Conservation (phyloP, 2,113 vertebrate species). For the Sapajus apella region DNA sequence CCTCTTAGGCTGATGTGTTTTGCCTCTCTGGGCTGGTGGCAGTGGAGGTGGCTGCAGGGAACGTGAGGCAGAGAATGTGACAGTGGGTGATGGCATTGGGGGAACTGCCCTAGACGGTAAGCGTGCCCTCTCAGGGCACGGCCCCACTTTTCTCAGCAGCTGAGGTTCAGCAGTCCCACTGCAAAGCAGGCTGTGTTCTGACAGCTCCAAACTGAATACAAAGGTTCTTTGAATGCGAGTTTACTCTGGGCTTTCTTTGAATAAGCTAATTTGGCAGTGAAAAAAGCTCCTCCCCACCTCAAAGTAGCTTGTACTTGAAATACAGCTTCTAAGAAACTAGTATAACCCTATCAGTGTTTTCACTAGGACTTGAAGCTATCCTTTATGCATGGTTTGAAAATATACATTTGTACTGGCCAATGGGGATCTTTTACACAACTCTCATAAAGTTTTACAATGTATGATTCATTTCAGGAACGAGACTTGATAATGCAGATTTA, state of each 20-base stretch:
- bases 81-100: too few species aligned
- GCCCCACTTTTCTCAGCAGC: background rate
- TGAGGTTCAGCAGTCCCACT: background rate
- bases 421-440: constrained; percentile 66
- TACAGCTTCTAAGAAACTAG: background rate
- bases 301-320: constrained; percentile 45
- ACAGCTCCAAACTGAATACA: background rate
- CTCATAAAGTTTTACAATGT: constrained; percentile 58
- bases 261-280: constrained; percentile 42
- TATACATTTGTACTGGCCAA: constrained; percentile 52
- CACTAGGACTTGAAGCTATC: constrained; percentile 1
- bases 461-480: constrained; percentile 75
- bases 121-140: fast-evolving
- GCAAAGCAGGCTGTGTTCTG: background rate
- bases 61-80: background rate
- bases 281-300: background rate
- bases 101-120: fast-evolving
- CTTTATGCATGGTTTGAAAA: constrained; percentile 30
- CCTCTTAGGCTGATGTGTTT: background rate
- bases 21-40: background rate
- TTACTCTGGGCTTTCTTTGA: constrained; percentile 23
- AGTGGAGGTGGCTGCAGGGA: background rate
- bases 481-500: constrained; percentile 76
- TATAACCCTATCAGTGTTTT: background rate
- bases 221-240: background rate